Base-by-base conservation (phyloP, 2,113 vertebrate species). In the Oreochromis niloticus region DNA sequence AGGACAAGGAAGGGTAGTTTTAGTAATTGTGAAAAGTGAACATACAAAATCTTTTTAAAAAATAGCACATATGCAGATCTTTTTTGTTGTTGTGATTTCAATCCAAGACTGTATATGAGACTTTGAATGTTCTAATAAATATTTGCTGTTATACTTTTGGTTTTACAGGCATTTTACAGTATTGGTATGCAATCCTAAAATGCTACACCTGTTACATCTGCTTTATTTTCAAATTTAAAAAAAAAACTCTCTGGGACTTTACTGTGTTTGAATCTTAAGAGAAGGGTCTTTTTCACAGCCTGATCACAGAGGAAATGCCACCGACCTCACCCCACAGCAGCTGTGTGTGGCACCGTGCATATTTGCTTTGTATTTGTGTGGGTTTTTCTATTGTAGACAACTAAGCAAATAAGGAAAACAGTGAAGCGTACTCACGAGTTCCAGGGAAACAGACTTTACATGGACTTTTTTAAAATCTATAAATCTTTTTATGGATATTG, bases 301-400 rank as follows among this genome's bases (percentile, higher is more conserved):
- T 19, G 43, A 83, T 81, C 85, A 59, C 14, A 19, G 46, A 89
- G 86, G 88, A 89, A 83, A 93, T 91, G 46, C 41, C 91, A 89
- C 82, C 32, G 16, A 68, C 39, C 32, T 14, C 9, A 39, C 24
- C 19, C 81, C 82, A 80, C 78, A 41, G 83, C 54, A 32, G 59
- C 80, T 19, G 4, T 36, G 63, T 30, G 59, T n/a, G 34, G 19
- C 41, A 3, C 12, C 46, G 27, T 43, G n/a, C 34, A 56, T 19
- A 22, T n/a, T 34, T 48, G 22, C 36, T 6, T 36, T 55, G 22
- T 7, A 14, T 19, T 46, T 43, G 6, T 50, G 5, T 24, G 3
- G 39, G n/a, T 30, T 56, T 32, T 13, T 56, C 4, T 4, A 3
- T 34, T 19, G 17, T 52, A 19, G 7, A 7, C 48, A 52, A 50